Evolutionary conservation across 2,113 vertebrate species (phyloP), one percentile per base, ranked within the genome.

Genomic region (Chloropsis hardwickii): DNA sequence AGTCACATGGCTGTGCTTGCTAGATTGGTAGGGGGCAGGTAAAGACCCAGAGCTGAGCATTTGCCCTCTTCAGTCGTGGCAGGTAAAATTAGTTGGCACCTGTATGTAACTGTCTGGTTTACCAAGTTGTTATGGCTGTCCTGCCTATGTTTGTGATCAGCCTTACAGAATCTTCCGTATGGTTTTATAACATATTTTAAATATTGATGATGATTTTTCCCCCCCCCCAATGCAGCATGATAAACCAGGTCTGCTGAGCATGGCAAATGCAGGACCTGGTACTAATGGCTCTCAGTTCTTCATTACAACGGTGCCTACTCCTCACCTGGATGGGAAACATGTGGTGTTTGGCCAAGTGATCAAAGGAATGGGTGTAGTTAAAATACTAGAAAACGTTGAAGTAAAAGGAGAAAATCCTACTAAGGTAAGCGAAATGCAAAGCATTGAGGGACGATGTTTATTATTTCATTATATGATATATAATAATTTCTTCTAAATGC

Each of bases 221-320:
- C 3, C 5, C 9, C 8, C 3, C 3, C 4, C 28, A 48, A 23
- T 51, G 12, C 87, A 99, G 99, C 99, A 99, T n/a, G 99, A 99
- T 92, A 98, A 71, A 87, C 98, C 98, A 65, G 99, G 99, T 22
- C 97, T 99, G 45, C 97, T 99, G n/a, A 99, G 99, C 97, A 99
- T 99, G 99, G 99, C 99, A 61, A 99, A 99, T 4, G 98, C 99
- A 4, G 99, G 99, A 66, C 98, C 97, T 4, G 97, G 99, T 93
- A 99, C 99, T 70, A 99, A 99, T 8, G 99, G 99, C 60, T 99
- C 99, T 12, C 99, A 99, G 97, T 99, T 99, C 97, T 99, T 99
- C 60, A 99, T 99, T 97, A 99, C 99, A 50, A 99, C 99, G 2
- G 99, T 99, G 61, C 98, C 99, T 44, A 99, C 99, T 29, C 97